Evolutionary conservation across 1,140 invertebrate species (phyloP).

Genomic region (Dicyema japonicum): DNA sequence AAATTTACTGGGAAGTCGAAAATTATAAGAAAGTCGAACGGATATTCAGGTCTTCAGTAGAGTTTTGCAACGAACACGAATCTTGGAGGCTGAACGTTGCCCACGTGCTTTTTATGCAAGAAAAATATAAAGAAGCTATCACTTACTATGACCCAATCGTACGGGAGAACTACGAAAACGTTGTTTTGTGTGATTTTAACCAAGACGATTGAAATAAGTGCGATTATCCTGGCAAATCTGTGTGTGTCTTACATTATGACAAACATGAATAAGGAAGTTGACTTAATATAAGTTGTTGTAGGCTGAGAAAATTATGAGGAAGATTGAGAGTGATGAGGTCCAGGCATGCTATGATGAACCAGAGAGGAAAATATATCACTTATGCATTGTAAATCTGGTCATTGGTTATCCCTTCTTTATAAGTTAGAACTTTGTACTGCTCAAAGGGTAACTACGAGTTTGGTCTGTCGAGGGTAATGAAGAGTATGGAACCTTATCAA

Average conservation of each 20-base stretch:
- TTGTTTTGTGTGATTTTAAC: constrained; percentile 11
- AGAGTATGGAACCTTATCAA: constrained; percentile 68
- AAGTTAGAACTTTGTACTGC: constrained; percentile 49
- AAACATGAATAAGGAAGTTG: constrained; percentile 62
- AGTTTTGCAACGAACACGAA: constrained; percentile 85
- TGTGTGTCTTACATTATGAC: constrained; percentile 98
- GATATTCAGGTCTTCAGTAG: constrained; percentile 48
- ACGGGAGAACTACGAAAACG: constrained; percentile 70
- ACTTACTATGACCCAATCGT: constrained; percentile 94
- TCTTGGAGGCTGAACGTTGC: constrained; percentile 86
- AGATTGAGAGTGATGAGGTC: constrained; percentile 90
- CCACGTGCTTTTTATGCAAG: constrained; percentile 93
- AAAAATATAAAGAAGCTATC: constrained; percentile 84
- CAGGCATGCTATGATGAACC: constrained; percentile 56
- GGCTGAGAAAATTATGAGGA: constrained; percentile 86
- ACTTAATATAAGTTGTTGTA: constrained; percentile 6
- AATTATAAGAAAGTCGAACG: constrained; percentile 54
- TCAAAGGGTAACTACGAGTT: constrained; percentile 97
- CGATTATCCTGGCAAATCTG: constrained; percentile 77
- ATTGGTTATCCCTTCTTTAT: constrained; percentile 33
- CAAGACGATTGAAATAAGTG: constrained; percentile 57
- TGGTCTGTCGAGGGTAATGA: constrained; percentile 78
- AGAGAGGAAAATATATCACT: constrained; percentile 68
- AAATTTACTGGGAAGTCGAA: constrained; percentile 88
- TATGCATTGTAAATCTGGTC: constrained; percentile 91